phyloP scores from a whole-genome alignment of 2,113 vertebrate species.

The Nesospiza acunhae region DNA sequence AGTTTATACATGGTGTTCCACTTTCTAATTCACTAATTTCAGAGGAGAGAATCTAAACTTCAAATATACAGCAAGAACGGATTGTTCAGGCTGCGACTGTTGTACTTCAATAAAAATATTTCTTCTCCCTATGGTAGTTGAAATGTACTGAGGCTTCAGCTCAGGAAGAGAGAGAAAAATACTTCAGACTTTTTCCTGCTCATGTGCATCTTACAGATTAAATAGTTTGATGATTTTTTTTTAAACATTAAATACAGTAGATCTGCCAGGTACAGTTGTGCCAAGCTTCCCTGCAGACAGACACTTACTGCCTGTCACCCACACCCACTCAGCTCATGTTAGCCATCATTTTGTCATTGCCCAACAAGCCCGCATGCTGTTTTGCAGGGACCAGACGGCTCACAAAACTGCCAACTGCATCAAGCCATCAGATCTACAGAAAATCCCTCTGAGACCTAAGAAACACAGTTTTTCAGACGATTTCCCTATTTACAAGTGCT shows the following conservation, averaged over 20 bases:
- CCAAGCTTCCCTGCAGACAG: background rate
- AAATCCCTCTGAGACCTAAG: background rate
- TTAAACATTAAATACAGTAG: background rate
- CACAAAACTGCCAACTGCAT: background rate
- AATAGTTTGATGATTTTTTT: background rate
- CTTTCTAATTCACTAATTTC: background rate
- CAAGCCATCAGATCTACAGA: background rate
- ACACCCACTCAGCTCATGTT: background rate
- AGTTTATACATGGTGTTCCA: background rate
- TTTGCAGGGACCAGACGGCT: background rate
- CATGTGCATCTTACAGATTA: background rate
- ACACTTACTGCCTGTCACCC: background rate
- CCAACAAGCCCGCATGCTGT: background rate
- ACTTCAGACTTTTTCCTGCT: background rate
- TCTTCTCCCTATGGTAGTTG: background rate
- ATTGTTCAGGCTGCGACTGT: background rate
- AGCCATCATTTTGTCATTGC: background rate
- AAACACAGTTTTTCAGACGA: background rate
- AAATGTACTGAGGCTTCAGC: background rate
- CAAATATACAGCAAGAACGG: background rate
- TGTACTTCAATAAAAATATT: background rate
- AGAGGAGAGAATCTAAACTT: background rate
- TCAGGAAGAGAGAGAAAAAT: background rate
- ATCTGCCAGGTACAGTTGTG: background rate
- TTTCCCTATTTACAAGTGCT: background rate